Evolutionary conservation across 2,888 invertebrate genomes (phyloP), one percentile per base, ranked within the genome.

Genomic region (Sarcophaga subvicina): DNA sequence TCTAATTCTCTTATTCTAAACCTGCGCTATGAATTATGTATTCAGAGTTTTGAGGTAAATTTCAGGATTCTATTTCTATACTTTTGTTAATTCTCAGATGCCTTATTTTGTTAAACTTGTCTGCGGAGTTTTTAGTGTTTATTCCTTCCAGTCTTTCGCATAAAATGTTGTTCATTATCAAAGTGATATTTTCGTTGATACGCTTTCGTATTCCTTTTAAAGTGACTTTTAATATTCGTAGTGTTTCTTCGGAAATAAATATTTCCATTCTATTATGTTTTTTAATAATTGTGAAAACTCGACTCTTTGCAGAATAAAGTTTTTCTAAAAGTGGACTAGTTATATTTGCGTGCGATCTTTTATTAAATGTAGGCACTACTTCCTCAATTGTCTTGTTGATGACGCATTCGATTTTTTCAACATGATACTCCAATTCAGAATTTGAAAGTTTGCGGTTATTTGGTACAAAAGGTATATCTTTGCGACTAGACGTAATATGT

Each of bases 231-330:
- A 25, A 25, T 25, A 25, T 25, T 25, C 25, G 10, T 22, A 27
- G 17, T 20, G 54, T 64, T 47, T 27, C 27, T 27, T 27, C 27
- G 27, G 27, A 27, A 27, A 49, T 47, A 14, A n/a, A 45, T 54
- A 27, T 27, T 76, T 76, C 11, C 64, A 64, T 27, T 76, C 75
- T 64, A 25, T 64, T 66, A 6, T 76, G 54, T 54, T 22, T 76
- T 12, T 63, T 66, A 54, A 64, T 66, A 3, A n/a, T 66, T 4
- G 54, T 6, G 3, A 66, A 22, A 17, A 54, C 12, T 76, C 27
- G 64, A n/a, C 54, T 49, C 67, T 59, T 27, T 27, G 2, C 27
- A 2, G 27, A 27, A 3, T 27, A 27, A 27, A 27, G 27, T 27
- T 27, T 27, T 27, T 27, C 27, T 27, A 27, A 27, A 27, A 27